Percentiles rank a stretch among this genome's conserved stretches.
phyloP scores from a whole-genome alignment of 2,888 invertebrate genomes.

The Sycophila texana region DNA sequence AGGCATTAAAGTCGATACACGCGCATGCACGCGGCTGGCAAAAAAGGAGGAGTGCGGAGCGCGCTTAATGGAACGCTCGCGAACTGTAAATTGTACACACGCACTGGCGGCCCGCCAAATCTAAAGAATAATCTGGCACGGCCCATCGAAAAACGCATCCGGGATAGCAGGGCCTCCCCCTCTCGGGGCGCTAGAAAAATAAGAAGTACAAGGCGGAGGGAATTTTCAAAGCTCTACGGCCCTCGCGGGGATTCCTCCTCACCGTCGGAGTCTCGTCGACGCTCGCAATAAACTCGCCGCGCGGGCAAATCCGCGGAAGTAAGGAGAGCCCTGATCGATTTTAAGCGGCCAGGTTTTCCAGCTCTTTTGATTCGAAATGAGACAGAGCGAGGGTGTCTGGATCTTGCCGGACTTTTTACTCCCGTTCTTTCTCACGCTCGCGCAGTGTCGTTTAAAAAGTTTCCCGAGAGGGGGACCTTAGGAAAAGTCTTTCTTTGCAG shows the following conservation, averaged over 20 bases:
- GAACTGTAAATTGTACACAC: conserved; percentile 49
- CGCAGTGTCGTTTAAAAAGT: conserved; percentile 40
- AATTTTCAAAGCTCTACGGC: neutral
- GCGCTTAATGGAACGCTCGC: conserved; percentile 41
- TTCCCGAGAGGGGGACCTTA: conserved; percentile 36
- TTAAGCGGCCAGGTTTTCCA: conserved; percentile 40
- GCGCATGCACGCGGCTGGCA: neutral
- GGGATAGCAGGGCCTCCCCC: neutral
- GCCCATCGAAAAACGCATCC: conserved; percentile 39
- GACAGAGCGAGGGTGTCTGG: conserved; percentile 24
- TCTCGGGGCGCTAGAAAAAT: conserved; percentile 32
- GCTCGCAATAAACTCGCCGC: conserved; percentile 32
- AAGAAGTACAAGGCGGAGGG: neutral
- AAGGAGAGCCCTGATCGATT: conserved; percentile 34
- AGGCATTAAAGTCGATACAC: conserved; percentile 32
- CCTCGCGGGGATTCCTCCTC: conserved; percentile 21
- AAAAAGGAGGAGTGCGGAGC: neutral
- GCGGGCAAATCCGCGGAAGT: conserved; percentile 11
- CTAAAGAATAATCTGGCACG: conserved; percentile 53
- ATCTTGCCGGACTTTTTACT: conserved; percentile 2
- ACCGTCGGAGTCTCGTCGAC: conserved; percentile 4
- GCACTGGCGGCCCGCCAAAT: conserved; percentile 51
- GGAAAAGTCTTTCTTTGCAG: conserved; percentile 36
- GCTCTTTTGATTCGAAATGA: conserved; percentile 33
- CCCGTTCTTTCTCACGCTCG: neutral